phyloP scores from a whole-genome alignment of 2,113 vertebrate genomes.

The Mellivora capensis region DNA sequence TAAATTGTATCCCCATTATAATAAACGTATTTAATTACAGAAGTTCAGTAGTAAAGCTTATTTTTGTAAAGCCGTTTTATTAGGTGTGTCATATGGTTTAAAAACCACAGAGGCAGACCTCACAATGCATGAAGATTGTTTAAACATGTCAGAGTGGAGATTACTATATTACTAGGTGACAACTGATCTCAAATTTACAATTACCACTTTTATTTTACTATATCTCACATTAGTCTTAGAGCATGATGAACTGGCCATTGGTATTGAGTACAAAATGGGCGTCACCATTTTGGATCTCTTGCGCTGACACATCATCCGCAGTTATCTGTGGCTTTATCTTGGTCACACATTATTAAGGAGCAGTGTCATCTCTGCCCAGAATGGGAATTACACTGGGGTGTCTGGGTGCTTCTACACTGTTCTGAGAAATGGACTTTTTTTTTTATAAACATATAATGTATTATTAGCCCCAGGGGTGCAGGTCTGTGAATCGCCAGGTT shows the following conservation, averaged over 20 bases:
- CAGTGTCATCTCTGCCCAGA: not conserved
- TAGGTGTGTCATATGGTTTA: constrained; percentile 56
- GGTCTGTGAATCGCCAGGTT: no score
- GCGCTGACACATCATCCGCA: not conserved
- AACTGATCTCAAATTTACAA: constrained; percentile 26
- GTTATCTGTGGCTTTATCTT: constrained; percentile 41
- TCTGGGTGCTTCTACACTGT: not conserved
- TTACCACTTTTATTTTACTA: not conserved
- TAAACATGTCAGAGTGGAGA: constrained; percentile 19
- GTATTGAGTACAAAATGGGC: constrained; percentile 15
- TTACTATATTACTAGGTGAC: not conserved
- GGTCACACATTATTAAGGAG: constrained; percentile 44
- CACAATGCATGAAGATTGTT: not conserved
- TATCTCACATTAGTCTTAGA: constrained; percentile 8
- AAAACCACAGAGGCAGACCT: constrained; percentile 44
- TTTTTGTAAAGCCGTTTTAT: constrained; percentile 76
- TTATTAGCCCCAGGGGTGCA: no score
- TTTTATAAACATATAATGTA: no score
- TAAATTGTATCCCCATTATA: constrained; percentile 70
- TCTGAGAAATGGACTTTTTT: not conserved
- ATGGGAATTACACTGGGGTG: not conserved
- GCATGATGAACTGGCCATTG: not conserved
- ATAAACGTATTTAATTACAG: constrained; percentile 75
- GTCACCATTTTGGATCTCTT: constrained; percentile 37
- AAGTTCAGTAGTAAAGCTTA: constrained; percentile 73